Evolutionary conservation across 37 sponge, comb jelly and placozoan species (phyloP).

Genomic region (Cliona cf. orientalis): DNA sequence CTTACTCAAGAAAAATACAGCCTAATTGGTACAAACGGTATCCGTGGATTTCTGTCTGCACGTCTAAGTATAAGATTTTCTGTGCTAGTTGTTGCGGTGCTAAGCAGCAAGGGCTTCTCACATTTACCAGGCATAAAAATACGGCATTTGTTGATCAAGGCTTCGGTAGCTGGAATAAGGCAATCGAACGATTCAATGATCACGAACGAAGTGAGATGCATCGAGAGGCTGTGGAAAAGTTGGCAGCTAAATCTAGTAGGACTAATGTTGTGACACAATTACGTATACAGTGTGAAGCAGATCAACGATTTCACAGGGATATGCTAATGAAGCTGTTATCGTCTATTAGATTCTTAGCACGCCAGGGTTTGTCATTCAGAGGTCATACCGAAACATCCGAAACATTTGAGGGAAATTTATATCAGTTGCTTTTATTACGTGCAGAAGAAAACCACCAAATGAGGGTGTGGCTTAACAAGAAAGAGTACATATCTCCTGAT

Average conservation of each 20-base stretch:
- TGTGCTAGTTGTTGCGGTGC: slow-evolving; percentile 32
- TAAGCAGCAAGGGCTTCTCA: slow-evolving; percentile 26
- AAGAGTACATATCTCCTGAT: slow-evolving; percentile 48
- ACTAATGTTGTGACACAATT: slow-evolving; percentile 25
- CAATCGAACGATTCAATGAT: slow-evolving; percentile 22
- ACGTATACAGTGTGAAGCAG: slow-evolving; percentile 9
- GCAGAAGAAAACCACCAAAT: slow-evolving; percentile 19
- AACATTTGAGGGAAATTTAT: slow-evolving; percentile 46
- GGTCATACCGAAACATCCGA: slow-evolving; percentile 38
- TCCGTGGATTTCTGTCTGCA: slow-evolving; percentile 61
- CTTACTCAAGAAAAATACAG: slow-evolving; percentile 51
- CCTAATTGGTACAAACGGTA: slow-evolving; percentile 51
- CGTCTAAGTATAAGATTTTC: slow-evolving; percentile 33
- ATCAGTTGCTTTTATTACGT: slow-evolving; percentile 38
- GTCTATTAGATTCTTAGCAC: slow-evolving; percentile 31
- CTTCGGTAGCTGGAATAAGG: slow-evolving; percentile 44
- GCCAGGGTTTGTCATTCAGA: slow-evolving; percentile 49
- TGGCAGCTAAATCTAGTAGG: background rate
- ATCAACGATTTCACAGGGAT: slow-evolving; percentile 1
- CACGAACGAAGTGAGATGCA: slow-evolving; percentile 48
- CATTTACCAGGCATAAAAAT: slow-evolving; percentile 25
- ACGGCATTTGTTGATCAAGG: slow-evolving; percentile 25
- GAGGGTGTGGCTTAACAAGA: slow-evolving; percentile 29
- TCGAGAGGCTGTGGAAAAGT: background rate
- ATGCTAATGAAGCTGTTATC: slow-evolving; percentile 27